A percentile compares a stretch with the other conserved stretches of the same genome.
phyloP scores from a whole-genome alignment of 2,797 vertebrate species.

The Serranus cabrilla region DNA sequence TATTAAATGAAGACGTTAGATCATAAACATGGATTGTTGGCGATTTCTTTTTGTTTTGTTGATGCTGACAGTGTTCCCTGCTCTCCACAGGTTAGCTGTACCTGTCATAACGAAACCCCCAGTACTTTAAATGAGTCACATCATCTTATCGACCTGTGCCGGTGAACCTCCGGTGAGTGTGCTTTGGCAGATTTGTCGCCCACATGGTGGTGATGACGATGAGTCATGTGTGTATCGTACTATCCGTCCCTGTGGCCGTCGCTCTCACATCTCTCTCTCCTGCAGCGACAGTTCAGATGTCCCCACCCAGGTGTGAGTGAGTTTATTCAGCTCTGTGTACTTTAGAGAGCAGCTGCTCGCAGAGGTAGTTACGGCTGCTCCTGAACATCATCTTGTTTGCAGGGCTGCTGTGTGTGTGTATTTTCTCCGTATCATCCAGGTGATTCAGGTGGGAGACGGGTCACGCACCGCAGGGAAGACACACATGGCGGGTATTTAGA shows the following conservation, averaged over 20 bases:
- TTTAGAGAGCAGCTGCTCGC: slow-evolving; percentile 23
- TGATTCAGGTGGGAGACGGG: slow-evolving; percentile 54
- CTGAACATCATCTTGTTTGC: slow-evolving; percentile 19
- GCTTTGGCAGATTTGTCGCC: slow-evolving; percentile 42
- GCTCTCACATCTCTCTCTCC: slow-evolving; percentile 24
- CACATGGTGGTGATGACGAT: slow-evolving; percentile 47
- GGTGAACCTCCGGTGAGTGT: slow-evolving; percentile 34
- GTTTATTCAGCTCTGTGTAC: slow-evolving; percentile 48
- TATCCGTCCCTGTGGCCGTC: slow-evolving; percentile 38
- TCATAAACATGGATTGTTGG: not conserved
- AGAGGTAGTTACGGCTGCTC: not conserved
- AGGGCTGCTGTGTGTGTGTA: not conserved
- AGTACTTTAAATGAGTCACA: slow-evolving; percentile 32
- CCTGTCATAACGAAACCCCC: not conserved
- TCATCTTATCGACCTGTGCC: slow-evolving; percentile 28
- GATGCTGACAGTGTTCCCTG: not conserved
- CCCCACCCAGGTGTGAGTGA: slow-evolving; percentile 50
- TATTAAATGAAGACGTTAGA: slow-evolving; percentile 39
- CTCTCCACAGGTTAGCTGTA: not conserved
- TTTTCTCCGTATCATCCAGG: slow-evolving; percentile 19
- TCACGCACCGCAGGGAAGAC: slow-evolving; percentile 59
- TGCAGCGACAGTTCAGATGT: slow-evolving; percentile 49
- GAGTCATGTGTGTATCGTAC: slow-evolving; percentile 37
- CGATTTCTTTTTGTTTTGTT: not conserved
- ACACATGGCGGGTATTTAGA: slow-evolving; percentile 54